Percentiles rank a stretch among this genome's conserved stretches.
Evolutionary conservation across 2,113 vertebrate genomes (phyloP).

Genomic region (Leptobrachium leishanense): DNA sequence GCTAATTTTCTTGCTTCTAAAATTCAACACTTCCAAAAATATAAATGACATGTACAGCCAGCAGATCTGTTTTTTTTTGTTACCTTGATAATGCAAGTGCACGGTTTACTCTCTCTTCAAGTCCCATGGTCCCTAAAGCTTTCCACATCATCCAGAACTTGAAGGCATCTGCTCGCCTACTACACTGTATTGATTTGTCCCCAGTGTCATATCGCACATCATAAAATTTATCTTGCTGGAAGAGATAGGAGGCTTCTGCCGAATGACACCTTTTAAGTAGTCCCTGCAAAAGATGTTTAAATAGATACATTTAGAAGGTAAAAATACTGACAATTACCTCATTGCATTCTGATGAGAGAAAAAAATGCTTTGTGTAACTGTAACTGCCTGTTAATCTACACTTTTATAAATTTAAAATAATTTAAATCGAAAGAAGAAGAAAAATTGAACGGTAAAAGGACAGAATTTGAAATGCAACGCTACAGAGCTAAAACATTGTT

Average conservation of each 20-base stretch:
- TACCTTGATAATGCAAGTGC: conserved; percentile 78
- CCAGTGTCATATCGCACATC: conserved; percentile 79
- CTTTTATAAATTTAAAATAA: too few relatives aligned
- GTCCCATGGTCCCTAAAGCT: conserved; percentile 73
- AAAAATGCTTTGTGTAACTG: neutral
- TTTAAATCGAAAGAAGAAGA: too few relatives aligned
- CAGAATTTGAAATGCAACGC: too few relatives aligned
- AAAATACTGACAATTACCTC: neutral
- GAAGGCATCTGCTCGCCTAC: conserved; percentile 78
- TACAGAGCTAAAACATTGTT: too few relatives aligned
- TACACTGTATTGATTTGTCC: conserved; percentile 84
- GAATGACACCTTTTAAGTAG: conserved; percentile 78
- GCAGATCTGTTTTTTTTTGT: too few relatives aligned
- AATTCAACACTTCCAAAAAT: too few relatives aligned
- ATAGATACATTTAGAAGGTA: neutral
- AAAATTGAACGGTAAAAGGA: too few relatives aligned
- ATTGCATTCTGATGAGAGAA: neutral
- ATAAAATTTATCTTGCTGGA: conserved; percentile 86
- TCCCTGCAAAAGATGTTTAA: conserved; percentile 59
- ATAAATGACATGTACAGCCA: too few relatives aligned
- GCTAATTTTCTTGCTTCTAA: too few relatives aligned
- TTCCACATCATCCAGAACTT: conserved; percentile 88
- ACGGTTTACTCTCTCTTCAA: conserved; percentile 79
- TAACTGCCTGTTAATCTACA: too few relatives aligned
- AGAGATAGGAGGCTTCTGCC: conserved; percentile 76